Base-by-base conservation (phyloP, 2,797 vertebrate species). In the Hypotaenidia okinawae region DNA sequence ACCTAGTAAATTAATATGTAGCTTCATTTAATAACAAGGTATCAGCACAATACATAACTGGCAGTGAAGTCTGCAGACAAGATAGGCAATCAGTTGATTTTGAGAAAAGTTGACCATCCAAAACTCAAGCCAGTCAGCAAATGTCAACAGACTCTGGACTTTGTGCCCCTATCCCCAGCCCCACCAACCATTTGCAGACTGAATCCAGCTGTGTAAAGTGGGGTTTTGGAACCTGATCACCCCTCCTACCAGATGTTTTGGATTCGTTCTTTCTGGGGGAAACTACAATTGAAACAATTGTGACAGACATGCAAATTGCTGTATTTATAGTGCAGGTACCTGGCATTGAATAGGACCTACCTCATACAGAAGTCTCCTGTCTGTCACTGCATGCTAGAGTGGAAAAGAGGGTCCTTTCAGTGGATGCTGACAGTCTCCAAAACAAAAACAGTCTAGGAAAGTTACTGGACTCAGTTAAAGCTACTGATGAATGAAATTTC, bases 141-240 rank as follows among this genome's bases (percentile, higher is more conserved):
- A 89, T 19, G 13, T 51, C 66, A 69, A 59, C 25, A 51, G 49
- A 55, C n/a, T 52, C 25, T 18, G 22, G 23, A 37, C 35, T 72
- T 62, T 8, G 2, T 22, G 21, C 16, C 14, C 1, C 8, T 5
- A 0, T 10, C 52, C 21, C 10, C 35, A 58, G 23, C 17, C 4
- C 39, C 55, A 52, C 19, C 15, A 39, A 18, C 13, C 19, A 35
- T 73, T 91, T 79, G 66, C 59, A 73, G 37, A 37, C 28, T 33
- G 39, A 76, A 41, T 12, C 10, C 12, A 62, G 13, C 4, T 74
- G 16, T 13, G 11, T 13, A 52, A 55, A 66, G 5, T 27, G n/a
- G 19, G 3, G 0, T 1, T 30, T 47, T 41, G 1, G 11, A 51
- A 63, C 61, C 72, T 61, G 4, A 11, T 75, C 64, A 15, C n/a